Evolutionary conservation across 2,888 invertebrate species (phyloP), one percentile per base, ranked within the genome.

Genomic region (Dasysyrphus albostriatus): DNA sequence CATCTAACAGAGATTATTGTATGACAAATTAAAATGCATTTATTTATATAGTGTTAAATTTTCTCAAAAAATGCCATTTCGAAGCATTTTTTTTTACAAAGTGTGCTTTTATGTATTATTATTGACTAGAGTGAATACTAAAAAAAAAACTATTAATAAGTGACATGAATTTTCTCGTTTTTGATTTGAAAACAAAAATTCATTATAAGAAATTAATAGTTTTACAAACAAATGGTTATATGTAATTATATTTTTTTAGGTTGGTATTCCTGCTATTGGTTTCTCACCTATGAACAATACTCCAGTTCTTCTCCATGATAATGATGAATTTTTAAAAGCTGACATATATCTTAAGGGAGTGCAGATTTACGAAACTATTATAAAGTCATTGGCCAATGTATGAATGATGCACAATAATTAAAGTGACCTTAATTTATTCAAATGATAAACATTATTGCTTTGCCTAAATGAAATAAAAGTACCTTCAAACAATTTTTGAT

Each of bases 281-380:
- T 98, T 99, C 93, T 97, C 98, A 0, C 98, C 98, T 0, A 96
- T 98, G 93, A 96, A 96, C 90, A 94, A 95, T 90, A 98, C 97
- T 0, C 96, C 95, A 0, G 94, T 97, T 4, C 94, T 96, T 1
- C 94, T 98, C 4, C 98, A 99, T 90, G 97, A 98, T 91, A 96
- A 98, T 91, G 95, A 99, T 91, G 98, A 99, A 92, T 96, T 94
- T 90, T 93, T 98, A 5, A 95, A 95, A 82, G 96, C 96, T 70
- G 94, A 95, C 12, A 94, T 95, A 5, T 98, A 97, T 93, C 92
- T 98, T 5, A 93, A 94, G 29, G 99, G 98, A 10, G 96, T 99
- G 81, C 94, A 95, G 51, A 95, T 98, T 88, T 98, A 92, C 72
- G 89, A 89, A 44, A 90, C 89, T 34, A 83, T 92, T 7, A 90